phyloP scores from a whole-genome alignment of 1,140 invertebrate species.

The Steinernema khuongi region DNA sequence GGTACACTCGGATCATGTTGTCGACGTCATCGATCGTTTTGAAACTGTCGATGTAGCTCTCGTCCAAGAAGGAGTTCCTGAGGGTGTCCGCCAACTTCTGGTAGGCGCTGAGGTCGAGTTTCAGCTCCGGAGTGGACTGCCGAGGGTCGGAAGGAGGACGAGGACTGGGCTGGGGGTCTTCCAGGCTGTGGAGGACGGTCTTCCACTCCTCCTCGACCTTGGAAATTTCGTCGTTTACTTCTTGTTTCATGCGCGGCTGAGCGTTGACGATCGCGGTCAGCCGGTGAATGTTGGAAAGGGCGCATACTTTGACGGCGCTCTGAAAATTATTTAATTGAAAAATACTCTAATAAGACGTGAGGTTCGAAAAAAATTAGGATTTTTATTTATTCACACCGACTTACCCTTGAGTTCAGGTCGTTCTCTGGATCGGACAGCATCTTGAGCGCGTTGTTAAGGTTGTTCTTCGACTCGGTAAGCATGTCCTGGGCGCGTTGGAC shows the following conservation, averaged over 20 bases:
- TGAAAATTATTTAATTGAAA: neutral
- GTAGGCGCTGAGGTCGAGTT: neutral
- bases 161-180: neutral
- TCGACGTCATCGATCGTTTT: neutral
- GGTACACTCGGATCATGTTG: neutral
- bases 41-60: constrained; percentile 1
- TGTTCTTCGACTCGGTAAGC: neutral
- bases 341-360: too few relatives aligned
- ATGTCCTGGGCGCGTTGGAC: neutral
- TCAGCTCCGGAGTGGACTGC: neutral
- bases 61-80: neutral
- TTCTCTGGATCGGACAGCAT: neutral
- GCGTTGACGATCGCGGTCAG: neutral
- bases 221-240: neutral
- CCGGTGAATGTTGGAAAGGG: neutral
- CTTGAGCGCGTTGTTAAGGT: neutral
- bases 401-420: neutral
- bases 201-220: constrained; percentile 6
- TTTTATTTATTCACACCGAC: too few relatives aligned
- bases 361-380: neutral
- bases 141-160: neutral
- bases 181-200: neutral
- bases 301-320: neutral
- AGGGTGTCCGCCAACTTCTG: neutral
- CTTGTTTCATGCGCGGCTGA: neutral